Evolutionary conservation across 2,888 invertebrate species (phyloP), one percentile per base, ranked within the genome.

Genomic region (Rhyacophila evoluta): DNA sequence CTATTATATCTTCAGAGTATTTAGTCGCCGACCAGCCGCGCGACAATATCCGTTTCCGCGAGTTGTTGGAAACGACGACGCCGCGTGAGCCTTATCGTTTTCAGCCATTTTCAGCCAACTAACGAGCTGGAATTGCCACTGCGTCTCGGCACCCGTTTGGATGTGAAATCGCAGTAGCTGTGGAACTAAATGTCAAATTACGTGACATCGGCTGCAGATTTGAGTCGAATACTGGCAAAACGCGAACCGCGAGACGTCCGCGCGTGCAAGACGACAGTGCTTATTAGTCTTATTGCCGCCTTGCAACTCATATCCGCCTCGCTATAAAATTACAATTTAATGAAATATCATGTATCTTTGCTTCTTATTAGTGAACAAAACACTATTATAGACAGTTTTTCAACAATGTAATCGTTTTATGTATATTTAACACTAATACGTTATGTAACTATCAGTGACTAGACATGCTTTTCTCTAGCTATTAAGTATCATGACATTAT

Each of bases 41-140:
- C 55, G 55, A 55, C 55, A 55, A 55, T 55, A 19, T 55, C 55
- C 55, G 25, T 19, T 19, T 55, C 55, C 19, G 55, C 55, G 12
- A 55, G 39, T 12, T 4, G 39, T 39, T 15, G 39, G n/a, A 2
- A 4, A 15, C 12, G 15, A 39, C 39, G 55, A 55, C 55, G 55
- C 55, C 55, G 55, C 55, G 55, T 55, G 55, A 55, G 55, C 55
- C 55, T 55, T 55, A 55, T 55, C 55, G 55, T 55, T 55, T 55
- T 19, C 55, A 55, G 55, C 55, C 55, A 55, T 55, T 55, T 55
- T 55, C 55, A 55, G 55, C 10, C 55, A 55, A 19, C 55, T 55
- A 55, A 55, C 55, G 55, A 55, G 55, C 55, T 55, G 55, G 19
- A 55, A 55, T 55, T 55, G 55, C 55, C 55, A 55, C 29, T 33